Percentiles rank a stretch among this genome's conserved stretches.
Conservation (phyloP, 2,888 invertebrate species). For the Parnassius mnemosyne region DNA sequence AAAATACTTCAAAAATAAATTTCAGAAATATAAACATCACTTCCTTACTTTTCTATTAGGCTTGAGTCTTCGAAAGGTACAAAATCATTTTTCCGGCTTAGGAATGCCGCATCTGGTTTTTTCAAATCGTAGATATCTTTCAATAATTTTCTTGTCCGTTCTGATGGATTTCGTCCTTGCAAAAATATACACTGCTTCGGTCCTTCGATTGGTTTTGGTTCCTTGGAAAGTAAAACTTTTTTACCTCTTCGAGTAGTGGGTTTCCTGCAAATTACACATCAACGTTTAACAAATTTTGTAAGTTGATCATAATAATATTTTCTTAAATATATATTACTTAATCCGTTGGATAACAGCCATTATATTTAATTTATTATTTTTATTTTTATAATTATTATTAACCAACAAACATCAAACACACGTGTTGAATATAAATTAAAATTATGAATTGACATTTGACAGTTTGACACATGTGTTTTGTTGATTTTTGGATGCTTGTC, state of each 20-base stretch:
- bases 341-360: constrained; percentile 38
- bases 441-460: neutral
- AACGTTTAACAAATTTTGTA: neutral
- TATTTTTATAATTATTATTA: too few species aligned
- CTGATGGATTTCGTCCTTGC: constrained; percentile 90
- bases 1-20: neutral
- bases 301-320: neutral
- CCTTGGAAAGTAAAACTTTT: constrained; percentile 88
- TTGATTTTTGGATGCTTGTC: too few species aligned
- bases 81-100: constrained; percentile 91
- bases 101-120: constrained; percentile 89
- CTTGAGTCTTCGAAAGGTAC: constrained; percentile 95
- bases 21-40: neutral
- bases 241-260: constrained; percentile 94
- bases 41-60: constrained; percentile 86
- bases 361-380: neutral
- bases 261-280: constrained; percentile 82
- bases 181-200: constrained; percentile 91
- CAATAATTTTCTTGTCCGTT: constrained; percentile 84
- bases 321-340: constrained; percentile 27
- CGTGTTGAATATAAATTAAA: neutral
- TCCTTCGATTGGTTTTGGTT: constrained; percentile 94
- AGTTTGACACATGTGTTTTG: too few species aligned
- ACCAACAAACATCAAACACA: neutral
- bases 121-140: constrained; percentile 94